A percentile compares a stretch with the other conserved stretches of the same genome.
These are phyloP conservation scores for Parelbella ahira DNA, from an alignment of 2,888 invertebrate species.

Conservation along the genomic window DNA sequence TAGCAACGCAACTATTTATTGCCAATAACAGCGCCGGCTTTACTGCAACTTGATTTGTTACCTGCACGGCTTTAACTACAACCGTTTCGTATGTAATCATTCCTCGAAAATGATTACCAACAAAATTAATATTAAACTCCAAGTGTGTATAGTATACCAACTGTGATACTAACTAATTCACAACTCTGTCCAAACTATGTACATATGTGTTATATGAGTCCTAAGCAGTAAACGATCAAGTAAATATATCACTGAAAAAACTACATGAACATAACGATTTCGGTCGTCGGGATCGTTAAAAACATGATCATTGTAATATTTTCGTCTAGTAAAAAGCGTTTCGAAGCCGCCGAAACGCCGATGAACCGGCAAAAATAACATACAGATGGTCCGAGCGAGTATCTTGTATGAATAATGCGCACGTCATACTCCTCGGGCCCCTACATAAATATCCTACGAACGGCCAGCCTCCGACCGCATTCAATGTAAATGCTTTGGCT, in stretches of 20 bases:
- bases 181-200: too few relatives aligned
- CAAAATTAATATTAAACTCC: too few relatives aligned
- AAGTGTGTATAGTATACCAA: too few relatives aligned
- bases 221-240: too few relatives aligned
- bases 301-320: constrained; percentile 21
- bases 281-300: constrained; percentile 19
- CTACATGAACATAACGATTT: too few relatives aligned
- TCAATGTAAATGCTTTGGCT: constrained; percentile 76
- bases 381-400: constrained; percentile 62
- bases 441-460: constrained; percentile 75
- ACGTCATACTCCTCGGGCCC: constrained; percentile 72
- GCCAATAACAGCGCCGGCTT: constrained; percentile 9
- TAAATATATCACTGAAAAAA: too few relatives aligned
- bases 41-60: constrained; percentile 29
- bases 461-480: constrained; percentile 74
- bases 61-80: constrained; percentile 19
- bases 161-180: too few relatives aligned
- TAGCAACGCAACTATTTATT: constrained; percentile 18
- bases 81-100: too few relatives aligned
- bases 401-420: constrained; percentile 75
- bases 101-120: too few relatives aligned
- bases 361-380: constrained; percentile 74
- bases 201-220: too few relatives aligned
- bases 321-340: constrained; percentile 26
- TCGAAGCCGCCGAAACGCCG: constrained; percentile 48